Evolutionary conservation across 2,888 invertebrate species (phyloP), one percentile per base, ranked within the genome.

Genomic region (Zygothrica quintamaculata): DNA sequence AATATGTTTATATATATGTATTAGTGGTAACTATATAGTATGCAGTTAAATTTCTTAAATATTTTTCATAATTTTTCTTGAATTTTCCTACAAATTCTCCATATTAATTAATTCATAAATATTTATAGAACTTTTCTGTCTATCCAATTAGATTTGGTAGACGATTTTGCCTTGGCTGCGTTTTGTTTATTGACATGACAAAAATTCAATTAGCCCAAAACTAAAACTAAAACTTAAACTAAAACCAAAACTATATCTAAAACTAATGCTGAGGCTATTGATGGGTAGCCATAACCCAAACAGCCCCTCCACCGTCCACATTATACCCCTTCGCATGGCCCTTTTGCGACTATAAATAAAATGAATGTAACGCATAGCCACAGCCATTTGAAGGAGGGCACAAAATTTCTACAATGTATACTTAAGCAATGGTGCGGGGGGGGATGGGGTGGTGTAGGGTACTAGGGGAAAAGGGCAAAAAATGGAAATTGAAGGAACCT

Each of bases 151-250:
- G 2, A 22, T 3, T n/a, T 22, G 18, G 18, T 12, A 9, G 26
- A 26, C 26, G 25, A 15, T 31, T 15, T 37, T 37, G 37, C 15
- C 15, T 12, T 13, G 34, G 5, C 13, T 36, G 36, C 3, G 36
- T 46, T 40, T 52, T 74, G 84, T 74, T 65, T 77, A 77, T 67
- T 77, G 78, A 77, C 78, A 78, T 67, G 67, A 74, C 68, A 61
- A 58, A 82, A 84, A 85, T 79, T 72, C 82, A 79, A 79, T 85
- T 85, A 82, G 84, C 69, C 70, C 37, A 39, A 66, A 62, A 62
- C 50, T 59, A 53, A 56, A 61, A 34, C 39, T 36, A 43, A 62
- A 46, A 48, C 68, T 50, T 29, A 40, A 53, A 33, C 52, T 51
- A 64, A 47, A 57, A 51, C 74, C 58, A 58, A 47, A 71, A 46